Base-by-base conservation (phyloP, 2,888 invertebrate species). In the Tenthredo mesomela region DNA sequence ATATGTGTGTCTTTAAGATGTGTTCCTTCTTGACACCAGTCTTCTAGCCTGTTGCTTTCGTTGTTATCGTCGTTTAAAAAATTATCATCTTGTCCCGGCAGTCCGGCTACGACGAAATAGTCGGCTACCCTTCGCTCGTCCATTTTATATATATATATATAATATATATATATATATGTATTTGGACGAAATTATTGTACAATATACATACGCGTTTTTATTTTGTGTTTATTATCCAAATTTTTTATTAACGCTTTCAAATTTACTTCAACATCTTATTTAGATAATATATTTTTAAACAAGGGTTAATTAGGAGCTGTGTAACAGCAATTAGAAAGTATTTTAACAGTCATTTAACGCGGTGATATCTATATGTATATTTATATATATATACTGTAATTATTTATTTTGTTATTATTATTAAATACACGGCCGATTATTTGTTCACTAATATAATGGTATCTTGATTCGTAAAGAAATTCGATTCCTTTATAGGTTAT, bases 101-200 rank as follows among this genome's bases (percentile, higher is more conserved):
- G 95, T 43, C 99, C 99, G 92, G 99, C 99, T 86, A 99, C 97
- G 88, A 99, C 98, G 95, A 99, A 99, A 94, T 99, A 99, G 94
- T 99, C 99, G 37, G 98, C 99, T 87, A 99, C 97, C 93, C 97
- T 95, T 91, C 96, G 95, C 90, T 97, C 97, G 92, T 97, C 97
- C 97, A 97, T 97, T 65, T 70, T 78, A 58, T 54, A 25, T 58
- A 15, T 71, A 21, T 33, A 82, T 47, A 82, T 82, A 82, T 82
- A 37, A 37, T 29, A 61, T 65, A 33, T 33, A 33, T 37, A 37
- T 37, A 84, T 84, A 21, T 84, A 50, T 61, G 61, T 67, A 73
- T 21, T 61, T 80, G 61, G 65, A 80, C 58, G 80, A n/a, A 61
- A 61, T 40, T 82, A 67, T 18, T 67, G 33, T 73, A 25, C 12